Percentiles rank a stretch among this genome's conserved stretches.
These are phyloP conservation scores for Rhinopomastus cyanomelas DNA, from an alignment of 2,113 vertebrate genomes.

Conservation along the genomic window DNA sequence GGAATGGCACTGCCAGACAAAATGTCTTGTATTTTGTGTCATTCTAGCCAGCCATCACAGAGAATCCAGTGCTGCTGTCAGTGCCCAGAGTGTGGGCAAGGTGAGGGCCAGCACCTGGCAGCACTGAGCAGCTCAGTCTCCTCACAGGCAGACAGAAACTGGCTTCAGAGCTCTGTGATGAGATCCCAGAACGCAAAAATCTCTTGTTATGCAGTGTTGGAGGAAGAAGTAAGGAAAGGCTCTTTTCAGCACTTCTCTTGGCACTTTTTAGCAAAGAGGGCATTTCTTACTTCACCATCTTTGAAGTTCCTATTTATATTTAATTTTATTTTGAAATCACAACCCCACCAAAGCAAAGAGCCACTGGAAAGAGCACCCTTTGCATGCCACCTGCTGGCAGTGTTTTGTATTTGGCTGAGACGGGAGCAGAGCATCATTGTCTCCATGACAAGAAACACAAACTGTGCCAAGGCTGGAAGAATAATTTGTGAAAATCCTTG, in stretches of 20 bases:
- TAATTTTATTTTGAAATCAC: not conserved
- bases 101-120: not conserved
- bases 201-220: not conserved
- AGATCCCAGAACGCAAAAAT: not conserved
- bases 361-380: conserved; percentile 35
- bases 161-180: not conserved
- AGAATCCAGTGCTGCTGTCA: not conserved
- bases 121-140: not conserved
- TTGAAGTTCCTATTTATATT: not conserved
- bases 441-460: not conserved
- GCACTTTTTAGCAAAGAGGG: not conserved
- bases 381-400: conserved; percentile 71
- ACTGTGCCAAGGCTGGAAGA: not conserved
- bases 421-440: not conserved
- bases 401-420: not conserved
- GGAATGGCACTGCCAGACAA: conserved; percentile 13
- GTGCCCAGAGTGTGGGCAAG: not conserved
- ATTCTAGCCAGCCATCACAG: not conserved
- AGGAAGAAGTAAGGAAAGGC: not conserved
- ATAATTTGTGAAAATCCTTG: not conserved
- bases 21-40: not conserved
- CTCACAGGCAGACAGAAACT: not conserved
- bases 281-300: not conserved
- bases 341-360: not conserved
- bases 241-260: not conserved